Conservation (phyloP, 92 coral and sea anemone species). For the Umimayanthus chanpuru region DNA sequence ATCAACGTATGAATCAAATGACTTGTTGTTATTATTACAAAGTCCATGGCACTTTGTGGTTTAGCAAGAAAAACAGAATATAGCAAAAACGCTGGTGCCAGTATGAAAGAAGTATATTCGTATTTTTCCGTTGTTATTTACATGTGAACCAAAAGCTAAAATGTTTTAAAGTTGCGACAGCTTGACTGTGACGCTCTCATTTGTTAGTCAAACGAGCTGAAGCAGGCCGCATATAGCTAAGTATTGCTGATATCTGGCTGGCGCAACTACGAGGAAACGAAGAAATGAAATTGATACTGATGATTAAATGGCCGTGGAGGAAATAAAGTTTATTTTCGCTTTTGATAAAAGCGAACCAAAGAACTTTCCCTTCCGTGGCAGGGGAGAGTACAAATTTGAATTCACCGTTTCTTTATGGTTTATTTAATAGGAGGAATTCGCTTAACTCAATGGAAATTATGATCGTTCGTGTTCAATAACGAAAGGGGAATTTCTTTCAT, state of each 20-base stretch:
- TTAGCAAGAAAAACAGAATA: conserved; percentile 18
- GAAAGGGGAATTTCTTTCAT: background rate
- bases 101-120: background rate
- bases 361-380: conserved; percentile 3
- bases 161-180: background rate
- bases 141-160: background rate
- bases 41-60: conserved; percentile 23
- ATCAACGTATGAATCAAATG: conserved; percentile 1
- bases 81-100: conserved; percentile 2
- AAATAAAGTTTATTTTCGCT: background rate
- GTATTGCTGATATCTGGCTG: background rate
- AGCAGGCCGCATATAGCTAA: background rate
- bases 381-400: conserved; percentile 8
- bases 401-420: background rate
- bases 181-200: conserved; percentile 20
- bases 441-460: background rate
- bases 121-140: conserved; percentile 25
- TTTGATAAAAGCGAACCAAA: background rate
- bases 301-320: conserved; percentile 2
- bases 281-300: conserved; percentile 30
- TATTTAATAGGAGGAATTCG: conserved; percentile 5
- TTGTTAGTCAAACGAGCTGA: background rate
- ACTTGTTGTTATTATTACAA: conserved; percentile 19
- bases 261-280: background rate
- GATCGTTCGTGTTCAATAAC: background rate